Evolutionary conservation across 2,113 vertebrate species (phyloP), one percentile per base, ranked within the genome.

Genomic region (Peromyscus maniculatus): DNA sequence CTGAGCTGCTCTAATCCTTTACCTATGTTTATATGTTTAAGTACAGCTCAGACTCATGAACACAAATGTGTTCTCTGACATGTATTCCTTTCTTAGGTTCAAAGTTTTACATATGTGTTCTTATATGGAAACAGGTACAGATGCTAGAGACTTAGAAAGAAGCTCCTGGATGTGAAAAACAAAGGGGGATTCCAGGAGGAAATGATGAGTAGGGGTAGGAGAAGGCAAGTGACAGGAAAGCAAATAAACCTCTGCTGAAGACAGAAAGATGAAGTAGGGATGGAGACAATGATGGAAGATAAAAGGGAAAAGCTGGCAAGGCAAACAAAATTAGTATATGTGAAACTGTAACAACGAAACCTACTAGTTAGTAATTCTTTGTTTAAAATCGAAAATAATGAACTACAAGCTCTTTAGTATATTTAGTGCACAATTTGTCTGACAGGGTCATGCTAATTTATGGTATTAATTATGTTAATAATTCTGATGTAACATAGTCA

Each of bases 271-370:
- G 13, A 67, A 31, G 1, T 67, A 46, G 39, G 24, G 5, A 67
- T 33, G n/a, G 39, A 8, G 9, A 46, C n/a, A 64, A 62, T 7
- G 26, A 12, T 6, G 16, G 15, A 33, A 17, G 4, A 24, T 6
- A 43, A 12, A 16, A 46, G 39, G 26, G 26, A 31, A 19, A 10
- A 0, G 2, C 52, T 2, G 4, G 4, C 6, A 21, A 46, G 26
- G 10, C 39, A 86, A 86, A 0, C 5, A 64, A 17, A 43, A 66
- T 13, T 43, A 15, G 13, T 10, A 5, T 46, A 10, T 5, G 2
- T 11, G 36, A 22, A 82, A 67, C 3, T 57, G 8, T 9, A 2
- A 39, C 21, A 43, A 16, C 7, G 2, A 28, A 5, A 39, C 3
- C 17, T 64, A 3, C 59, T 43, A 66, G 36, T 28, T 64, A 17